phyloP scores from a whole-genome alignment of 1,140 invertebrate genomes.

The Penaeus indicus region DNA sequence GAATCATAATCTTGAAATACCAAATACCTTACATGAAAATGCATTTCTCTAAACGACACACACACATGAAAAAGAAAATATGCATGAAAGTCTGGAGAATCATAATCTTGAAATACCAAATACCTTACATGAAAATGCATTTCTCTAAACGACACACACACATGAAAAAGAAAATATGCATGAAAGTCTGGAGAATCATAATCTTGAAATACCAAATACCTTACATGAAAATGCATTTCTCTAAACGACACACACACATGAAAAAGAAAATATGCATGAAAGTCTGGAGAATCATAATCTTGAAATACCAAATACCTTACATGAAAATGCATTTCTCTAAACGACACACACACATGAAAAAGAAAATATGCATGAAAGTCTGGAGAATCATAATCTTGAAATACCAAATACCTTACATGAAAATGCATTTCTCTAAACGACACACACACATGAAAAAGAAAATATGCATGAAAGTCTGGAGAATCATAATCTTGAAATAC shows the following conservation, averaged over 20 bases:
- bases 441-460: background rate
- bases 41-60: no score
- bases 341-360: no score
- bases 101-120: background rate
- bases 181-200: background rate
- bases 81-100: background rate
- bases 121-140: slow-evolving; percentile 1
- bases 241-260: no score
- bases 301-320: slow-evolving; percentile 24
- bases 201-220: slow-evolving; percentile 4
- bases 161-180: background rate
- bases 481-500: background rate
- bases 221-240: background rate
- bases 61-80: background rate
- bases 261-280: background rate
- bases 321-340: no score
- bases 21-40: slow-evolving; percentile 20
- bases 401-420: slow-evolving; percentile 21
- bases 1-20: background rate
- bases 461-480: background rate
- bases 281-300: background rate
- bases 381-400: background rate
- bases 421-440: no score
- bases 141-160: no score
- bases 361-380: background rate